Base-by-base conservation (phyloP, 2,113 vertebrate species). In the Carettochelys insculpta region DNA sequence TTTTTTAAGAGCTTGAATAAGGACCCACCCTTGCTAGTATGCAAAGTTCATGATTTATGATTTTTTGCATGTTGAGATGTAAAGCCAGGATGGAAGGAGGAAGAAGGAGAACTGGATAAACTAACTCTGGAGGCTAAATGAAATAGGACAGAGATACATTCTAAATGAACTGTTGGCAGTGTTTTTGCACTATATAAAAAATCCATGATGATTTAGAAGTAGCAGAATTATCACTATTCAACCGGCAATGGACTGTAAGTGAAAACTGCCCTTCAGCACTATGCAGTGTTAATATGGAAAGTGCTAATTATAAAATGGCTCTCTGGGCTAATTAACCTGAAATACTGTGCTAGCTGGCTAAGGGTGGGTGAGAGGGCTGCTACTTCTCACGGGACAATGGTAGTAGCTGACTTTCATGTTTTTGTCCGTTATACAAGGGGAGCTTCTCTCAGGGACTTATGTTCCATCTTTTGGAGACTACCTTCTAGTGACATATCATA, bases 241-340 rank as follows among this genome's bases (percentile, higher is more conserved):
- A 78, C 51, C 53, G 22, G 52, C 47, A 90, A 83, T 7, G 14
- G 81, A 82, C 52, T 80, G 56, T 85, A 82, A n/a, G 77, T 77
- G 80, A 88, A 88, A 90, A 77, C 38, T 50, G 9, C 61, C 73
- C 48, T 92, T 95, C 61, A 91, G 16, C 82, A 79, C 2, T 2
- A 34, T n/a, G 58, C 29, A 75, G 48, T 81, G 51, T 71, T 94
- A 81, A 87, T 90, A 88, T 38, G 10, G 45, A 88, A 95, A 87
- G 51, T 78, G 29, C 48, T 93, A 92, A 95, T 86, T 92, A 94
- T 54, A 88, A 92, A 95, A 25, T 71, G 79, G 82, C 43, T 83
- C 17, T 76, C 16, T 68, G 31, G 24, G 76, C 52, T 90, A 95
- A 91, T 25, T 79, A 51, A 91, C 43, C 6, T 80, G 34, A 85